Base-by-base conservation (phyloP, 35 echinoderm and acorn worm genomes). In the Patiria miniata region DNA sequence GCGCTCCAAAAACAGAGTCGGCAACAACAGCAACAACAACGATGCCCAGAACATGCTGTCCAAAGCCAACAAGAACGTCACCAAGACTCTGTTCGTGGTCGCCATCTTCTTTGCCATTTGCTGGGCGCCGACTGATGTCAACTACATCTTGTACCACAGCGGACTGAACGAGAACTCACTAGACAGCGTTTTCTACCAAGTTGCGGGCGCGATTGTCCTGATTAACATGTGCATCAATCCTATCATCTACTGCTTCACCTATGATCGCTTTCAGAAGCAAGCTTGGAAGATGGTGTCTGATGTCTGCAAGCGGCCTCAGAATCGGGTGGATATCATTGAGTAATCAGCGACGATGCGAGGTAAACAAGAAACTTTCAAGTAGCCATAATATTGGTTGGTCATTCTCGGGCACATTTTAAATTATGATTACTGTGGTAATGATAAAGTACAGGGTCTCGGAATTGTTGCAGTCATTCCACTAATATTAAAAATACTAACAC, bases 31-130 rank as follows among this genome's bases (percentile, higher is more conserved):
- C n/a, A n/a, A n/a, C 21, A 73, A 73, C 29, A 0, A 30, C 14
- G 65, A 32, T 0, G 65, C 65, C 29, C 8, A 73, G 0, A 73
- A 73, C 38, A 80, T 88, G 30, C 78, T 79, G 44, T 88, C 86
- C 39, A 90, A 83, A 83, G 80, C 88, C 29, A 90, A 83, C 80
- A 51, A 39, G 54, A 90, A 90, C 36, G 81, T 90, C 61, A 77
- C 83, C 29, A 90, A 90, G 44, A 90, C 88, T 2, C 68, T 90
- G 34, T 18, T 84, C 50, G 53, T 82, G 36, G 81, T 90, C 19
- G 83, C 83, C 37, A 28, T 85, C 16, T 81, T 84, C 30, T 90
- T 84, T 22, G 61, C 76, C 5, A 26, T 90, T 5, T 83, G 80
- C 19, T 90, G 88, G 88, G 69, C 40, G 26, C 88, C 81, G 5